These are phyloP conservation scores for Nezara viridula DNA, from an alignment of 2,888 invertebrate genomes.

Conservation along the genomic window DNA sequence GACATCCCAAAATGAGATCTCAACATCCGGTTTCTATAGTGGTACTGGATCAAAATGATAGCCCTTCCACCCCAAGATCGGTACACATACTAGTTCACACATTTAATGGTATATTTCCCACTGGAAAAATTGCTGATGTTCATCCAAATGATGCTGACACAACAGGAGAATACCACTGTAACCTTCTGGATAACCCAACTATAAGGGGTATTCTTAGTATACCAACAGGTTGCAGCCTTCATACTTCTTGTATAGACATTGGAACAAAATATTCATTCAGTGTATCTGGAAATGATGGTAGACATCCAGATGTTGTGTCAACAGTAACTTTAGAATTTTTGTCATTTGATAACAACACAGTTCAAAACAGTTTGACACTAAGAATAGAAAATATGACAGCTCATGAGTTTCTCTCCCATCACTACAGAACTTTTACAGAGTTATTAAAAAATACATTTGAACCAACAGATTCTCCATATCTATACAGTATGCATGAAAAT, in stretches of 20 bases:
- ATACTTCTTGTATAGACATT: slow-evolving; percentile 79
- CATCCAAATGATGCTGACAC: slow-evolving; percentile 93
- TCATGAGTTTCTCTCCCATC: slow-evolving; percentile 80
- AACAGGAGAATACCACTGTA: slow-evolving; percentile 91
- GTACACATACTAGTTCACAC: slow-evolving; percentile 85
- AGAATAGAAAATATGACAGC: slow-evolving; percentile 82
- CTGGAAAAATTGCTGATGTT: slow-evolving; percentile 90
- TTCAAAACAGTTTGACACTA: slow-evolving; percentile 86
- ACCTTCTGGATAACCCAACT: slow-evolving; percentile 78
- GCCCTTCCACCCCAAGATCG: slow-evolving; percentile 86
- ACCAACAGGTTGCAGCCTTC: slow-evolving; percentile 83
- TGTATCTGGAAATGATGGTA: slow-evolving; percentile 90
- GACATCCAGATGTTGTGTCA: slow-evolving; percentile 88
- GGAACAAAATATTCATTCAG: slow-evolving; percentile 82
- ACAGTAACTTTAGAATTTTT: slow-evolving; percentile 87
- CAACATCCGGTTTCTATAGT: slow-evolving; percentile 82
- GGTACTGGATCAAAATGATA: slow-evolving; percentile 91
- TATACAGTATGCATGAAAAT: slow-evolving; percentile 83
- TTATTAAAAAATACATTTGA: slow-evolving; percentile 78
- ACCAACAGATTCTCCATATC: slow-evolving; percentile 75
- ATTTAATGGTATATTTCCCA: slow-evolving; percentile 81
- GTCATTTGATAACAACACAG: slow-evolving; percentile 83
- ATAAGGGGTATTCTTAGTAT: slow-evolving; percentile 78
- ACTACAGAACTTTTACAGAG: slow-evolving; percentile 82
- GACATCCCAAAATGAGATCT: slow-evolving; percentile 85